These are phyloP conservation scores for Meta bourneti DNA, from an alignment of 2,888 invertebrate species.

Conservation along the genomic window DNA sequence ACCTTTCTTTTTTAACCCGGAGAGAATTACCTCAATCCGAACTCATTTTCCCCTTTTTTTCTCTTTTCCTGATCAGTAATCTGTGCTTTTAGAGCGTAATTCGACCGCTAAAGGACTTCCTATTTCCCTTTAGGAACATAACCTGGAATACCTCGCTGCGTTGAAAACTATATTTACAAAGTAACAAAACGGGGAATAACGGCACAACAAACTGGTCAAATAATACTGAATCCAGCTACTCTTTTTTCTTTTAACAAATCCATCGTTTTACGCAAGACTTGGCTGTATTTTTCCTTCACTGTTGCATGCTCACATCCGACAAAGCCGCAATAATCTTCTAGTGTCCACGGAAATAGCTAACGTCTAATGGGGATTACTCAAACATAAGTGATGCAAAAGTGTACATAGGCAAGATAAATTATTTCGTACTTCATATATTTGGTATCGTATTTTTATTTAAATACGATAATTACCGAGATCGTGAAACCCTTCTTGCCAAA, in stretches of 20 bases:
- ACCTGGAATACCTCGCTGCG: background rate
- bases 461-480: no score
- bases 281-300: background rate
- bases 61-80: background rate
- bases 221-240: background rate
- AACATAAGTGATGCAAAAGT: no score
- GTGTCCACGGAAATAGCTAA: background rate
- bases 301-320: background rate
- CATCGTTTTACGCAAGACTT: background rate
- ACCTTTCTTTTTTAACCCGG: background rate
- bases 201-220: background rate
- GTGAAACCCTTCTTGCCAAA: no score
- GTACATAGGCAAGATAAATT: no score
- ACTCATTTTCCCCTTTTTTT: background rate
- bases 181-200: background rate
- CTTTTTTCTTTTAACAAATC: background rate
- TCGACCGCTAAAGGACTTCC: background rate
- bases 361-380: no score
- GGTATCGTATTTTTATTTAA: no score
- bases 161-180: background rate
- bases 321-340: background rate
- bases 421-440: no score
- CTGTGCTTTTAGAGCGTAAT: background rate
- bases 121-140: background rate
- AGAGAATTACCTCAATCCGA: background rate